Percentiles rank a stretch among this genome's conserved stretches.
phyloP scores from a whole-genome alignment of 2,113 vertebrate species.

The Dicerorhinus sumatrensis region DNA sequence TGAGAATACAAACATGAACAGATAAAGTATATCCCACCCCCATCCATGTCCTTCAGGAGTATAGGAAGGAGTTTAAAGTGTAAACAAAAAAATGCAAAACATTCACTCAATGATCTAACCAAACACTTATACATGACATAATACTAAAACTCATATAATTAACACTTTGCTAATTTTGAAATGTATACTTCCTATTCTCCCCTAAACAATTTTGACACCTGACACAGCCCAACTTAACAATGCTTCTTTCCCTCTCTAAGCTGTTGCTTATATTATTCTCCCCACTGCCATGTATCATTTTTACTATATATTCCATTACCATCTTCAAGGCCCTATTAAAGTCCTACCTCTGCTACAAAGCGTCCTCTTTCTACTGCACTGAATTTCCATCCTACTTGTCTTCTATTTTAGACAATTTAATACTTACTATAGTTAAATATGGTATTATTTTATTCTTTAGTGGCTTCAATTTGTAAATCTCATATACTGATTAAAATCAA shows the following conservation, averaged over 20 bases:
- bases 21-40: background rate
- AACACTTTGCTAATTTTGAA: conserved; percentile 28
- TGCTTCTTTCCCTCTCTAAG: background rate
- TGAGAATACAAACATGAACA: conserved; percentile 7
- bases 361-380: background rate
- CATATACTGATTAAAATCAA: conserved; percentile 30
- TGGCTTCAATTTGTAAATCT: conserved; percentile 40
- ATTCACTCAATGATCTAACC: background rate
- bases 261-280: background rate
- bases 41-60: background rate
- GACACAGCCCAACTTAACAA: background rate
- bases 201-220: conserved; percentile 7
- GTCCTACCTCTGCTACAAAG: background rate
- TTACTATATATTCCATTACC: background rate
- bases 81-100: background rate
- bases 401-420: conserved; percentile 31
- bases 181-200: background rate
- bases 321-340: background rate
- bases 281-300: background rate
- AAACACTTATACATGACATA: background rate
- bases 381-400: background rate
- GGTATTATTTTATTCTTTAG: conserved; percentile 33
- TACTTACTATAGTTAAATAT: background rate
- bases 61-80: background rate
- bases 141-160: background rate